A percentile compares a stretch with the other conserved stretches of the same genome.
phyloP scores from a whole-genome alignment of 2,113 vertebrate genomes.

The Peucedramus taeniatus region DNA sequence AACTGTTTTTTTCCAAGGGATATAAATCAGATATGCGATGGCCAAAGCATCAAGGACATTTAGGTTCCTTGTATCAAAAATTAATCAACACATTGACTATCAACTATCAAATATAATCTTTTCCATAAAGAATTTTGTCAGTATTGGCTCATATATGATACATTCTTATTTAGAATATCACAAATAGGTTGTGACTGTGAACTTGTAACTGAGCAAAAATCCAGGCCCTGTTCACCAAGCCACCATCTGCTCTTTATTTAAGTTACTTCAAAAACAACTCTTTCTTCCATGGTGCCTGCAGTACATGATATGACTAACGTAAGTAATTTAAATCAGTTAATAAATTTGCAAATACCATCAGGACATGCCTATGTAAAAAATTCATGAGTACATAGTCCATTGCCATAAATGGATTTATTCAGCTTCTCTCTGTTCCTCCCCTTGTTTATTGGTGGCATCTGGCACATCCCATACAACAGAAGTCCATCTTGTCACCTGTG shows the following conservation, averaged over 20 bases:
- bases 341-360: not conserved
- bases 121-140: not conserved
- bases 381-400: not conserved
- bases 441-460: not conserved
- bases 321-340: not conserved
- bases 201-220: not conserved
- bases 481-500: not conserved
- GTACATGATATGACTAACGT: not conserved
- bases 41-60: not conserved
- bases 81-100: not conserved
- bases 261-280: not conserved
- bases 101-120: not conserved
- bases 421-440: not conserved
- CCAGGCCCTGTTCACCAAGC: not conserved
- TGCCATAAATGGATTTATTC: not conserved
- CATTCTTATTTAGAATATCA: not conserved
- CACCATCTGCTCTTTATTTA: slow-evolving; percentile 23
- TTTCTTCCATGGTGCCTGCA: not conserved
- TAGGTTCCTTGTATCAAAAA: not conserved
- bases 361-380: not conserved
- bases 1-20: not conserved
- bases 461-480: not conserved
- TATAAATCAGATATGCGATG: not conserved
- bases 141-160: not conserved
- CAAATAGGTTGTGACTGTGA: not conserved